Evolutionary conservation across 2,888 invertebrate species (phyloP), one percentile per base, ranked within the genome.

Genomic region (Hofmannophila pseudospretella): DNA sequence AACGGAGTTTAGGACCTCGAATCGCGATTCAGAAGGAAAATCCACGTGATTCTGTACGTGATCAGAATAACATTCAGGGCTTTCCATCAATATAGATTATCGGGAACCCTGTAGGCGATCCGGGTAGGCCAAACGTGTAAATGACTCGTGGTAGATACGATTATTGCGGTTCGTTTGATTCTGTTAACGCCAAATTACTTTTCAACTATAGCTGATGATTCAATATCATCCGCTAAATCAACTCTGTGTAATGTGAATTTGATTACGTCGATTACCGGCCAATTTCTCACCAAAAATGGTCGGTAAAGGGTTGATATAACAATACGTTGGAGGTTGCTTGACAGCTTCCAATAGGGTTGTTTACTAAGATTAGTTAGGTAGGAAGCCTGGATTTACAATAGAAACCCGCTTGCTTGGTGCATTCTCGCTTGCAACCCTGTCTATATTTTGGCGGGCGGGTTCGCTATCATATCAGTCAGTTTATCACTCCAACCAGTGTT

Each of bases 141-240:
- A 75, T 71, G 74, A 58, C 45, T 56, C 69, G 67, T 65, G 54
- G 54, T 44, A 36, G 46, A 72, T 61, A 61, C 54, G 61, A 72
- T 74, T 68, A 64, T 39, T 42, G 34, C 61, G 63, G 67, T 37
- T 56, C 68, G 58, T 48, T 69, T 41, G 45, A 37, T 59, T 50
- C 48, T 48, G 45, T 62, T 62, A 51, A 64, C 59, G 61, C 53
- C 36, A 39, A 67, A 68, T 67, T 66, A 54, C 53, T 44, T 45
- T 39, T 43, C 43, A 16, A 16, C 16, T 16, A 39, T 29, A 30
- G 40, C 34, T 32, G 27, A 37, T 44, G 36, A 36, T 44, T 36
- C 39, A 31, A 39, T 45, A 34, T 38, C 41, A 37, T 42, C 29
- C 11, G n/a, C 25, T 12, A 29, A 25, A 35, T 39, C 36, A 23